Base-by-base conservation (phyloP, 1,140 invertebrate species). In the Callitettix versicolor region DNA sequence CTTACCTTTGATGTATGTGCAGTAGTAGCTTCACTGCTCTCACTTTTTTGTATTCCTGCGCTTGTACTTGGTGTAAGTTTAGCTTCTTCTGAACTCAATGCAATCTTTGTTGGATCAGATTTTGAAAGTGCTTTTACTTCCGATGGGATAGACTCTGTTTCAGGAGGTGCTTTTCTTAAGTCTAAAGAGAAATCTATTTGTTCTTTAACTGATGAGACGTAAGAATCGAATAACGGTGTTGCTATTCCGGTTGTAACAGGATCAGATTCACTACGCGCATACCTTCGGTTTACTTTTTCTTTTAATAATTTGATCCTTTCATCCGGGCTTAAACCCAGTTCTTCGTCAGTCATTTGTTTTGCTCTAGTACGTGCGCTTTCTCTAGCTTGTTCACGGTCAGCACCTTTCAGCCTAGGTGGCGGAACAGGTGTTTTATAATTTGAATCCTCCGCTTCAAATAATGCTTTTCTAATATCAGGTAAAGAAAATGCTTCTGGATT, bases 281-380 rank as follows among this genome's bases (percentile, higher is more conserved):
- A 70, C 42, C 69, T 63, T 56, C 62, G 53, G 0, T 63, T 63
- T 0, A 74, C 66, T 63, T 74, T 80, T 63, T 76, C 68, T 58
- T 73, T 70, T 4, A 80, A 57, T 38, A 77, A 64, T 53, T 71
- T 72, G 49, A 84, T 73, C 62, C 79, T 80, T 56, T 85, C 79
- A 59, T 84, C 81, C 1, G 84, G 82, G 66, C 82, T 86, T 0
- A 88, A 68, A 11, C 82, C 82, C 3, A 86, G 64, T 63, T 86
- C 82, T 57, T 82, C 77, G 63, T 88, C 84, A 38, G 79, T 84
- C 62, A 83, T 83, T 2, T 85, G 67, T 49, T 79, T 75, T 1
- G 81, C 84, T 33, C 84, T 70, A 24, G 80, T 79, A 43, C 83
- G 68, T 0, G 84, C 67, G 63, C 17, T 80, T 70, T 63, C 81